phyloP scores from a whole-genome alignment of 2,113 vertebrate genomes.

The Heteronetta atricapilla region DNA sequence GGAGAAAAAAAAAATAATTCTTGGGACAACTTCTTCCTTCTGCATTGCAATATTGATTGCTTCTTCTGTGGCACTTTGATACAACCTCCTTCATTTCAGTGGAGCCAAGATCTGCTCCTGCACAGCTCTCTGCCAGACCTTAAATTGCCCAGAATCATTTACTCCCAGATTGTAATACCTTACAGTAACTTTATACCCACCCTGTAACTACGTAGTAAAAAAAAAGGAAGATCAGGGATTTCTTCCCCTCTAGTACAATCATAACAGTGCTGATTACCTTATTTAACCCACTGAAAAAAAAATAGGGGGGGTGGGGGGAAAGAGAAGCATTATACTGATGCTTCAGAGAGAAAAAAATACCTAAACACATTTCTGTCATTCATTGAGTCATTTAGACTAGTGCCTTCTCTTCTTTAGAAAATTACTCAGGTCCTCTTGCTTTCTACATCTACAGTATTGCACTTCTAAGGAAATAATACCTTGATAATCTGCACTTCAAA shows the following conservation, averaged over 20 bases:
- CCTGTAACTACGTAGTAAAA: not conserved
- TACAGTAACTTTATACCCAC: constrained; percentile 29
- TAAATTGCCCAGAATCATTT: not conserved
- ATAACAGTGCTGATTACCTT: constrained; percentile 33
- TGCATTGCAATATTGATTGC: not conserved
- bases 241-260: constrained; percentile 37
- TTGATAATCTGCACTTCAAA: constrained; percentile 71
- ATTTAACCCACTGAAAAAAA: constrained; percentile 14
- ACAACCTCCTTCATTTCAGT: not conserved
- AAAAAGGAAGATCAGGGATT: not conserved
- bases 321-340: not conserved
- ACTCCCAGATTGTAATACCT: constrained; percentile 46
- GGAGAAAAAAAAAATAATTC: constrained; percentile 16
- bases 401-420: constrained; percentile 50
- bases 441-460: constrained; percentile 29
- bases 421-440: constrained; percentile 47
- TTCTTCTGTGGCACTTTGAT: not conserved
- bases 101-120: not conserved
- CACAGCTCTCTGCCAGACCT: constrained; percentile 32
- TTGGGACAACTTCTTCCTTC: not conserved
- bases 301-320: not conserved
- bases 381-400: constrained; percentile 16
- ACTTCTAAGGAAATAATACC: constrained; percentile 61
- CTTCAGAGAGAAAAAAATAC: not conserved
- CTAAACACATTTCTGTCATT: not conserved